Percentiles rank a stretch among this genome's conserved stretches.
phyloP scores from a whole-genome alignment of 2,888 invertebrate genomes.

The Zhuqinia jingwanae region DNA sequence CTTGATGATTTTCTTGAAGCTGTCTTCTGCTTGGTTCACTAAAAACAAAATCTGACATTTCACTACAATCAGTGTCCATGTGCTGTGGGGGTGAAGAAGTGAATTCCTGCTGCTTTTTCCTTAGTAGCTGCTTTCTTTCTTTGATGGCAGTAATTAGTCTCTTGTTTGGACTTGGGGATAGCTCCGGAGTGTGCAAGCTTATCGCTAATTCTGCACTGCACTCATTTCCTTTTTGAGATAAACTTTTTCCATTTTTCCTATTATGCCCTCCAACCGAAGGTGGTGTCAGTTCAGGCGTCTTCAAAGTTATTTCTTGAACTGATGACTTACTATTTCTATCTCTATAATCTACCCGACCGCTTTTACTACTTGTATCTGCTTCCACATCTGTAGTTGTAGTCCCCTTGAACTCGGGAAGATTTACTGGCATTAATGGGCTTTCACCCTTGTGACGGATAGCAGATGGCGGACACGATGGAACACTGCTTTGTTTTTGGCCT shows the following conservation, averaged over 20 bases:
- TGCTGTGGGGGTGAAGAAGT: slow-evolving; percentile 31
- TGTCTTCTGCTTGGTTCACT: slow-evolving; percentile 41
- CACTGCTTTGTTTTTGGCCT: not conserved
- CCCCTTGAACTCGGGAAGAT: slow-evolving; percentile 24
- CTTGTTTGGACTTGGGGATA: slow-evolving; percentile 42
- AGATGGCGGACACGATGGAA: not conserved
- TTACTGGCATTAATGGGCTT: not conserved
- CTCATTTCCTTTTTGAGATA: not conserved
- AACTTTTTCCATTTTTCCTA: not conserved
- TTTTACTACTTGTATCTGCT: slow-evolving; percentile 46
- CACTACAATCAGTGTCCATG: slow-evolving; percentile 73
- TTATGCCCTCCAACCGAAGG: slow-evolving; percentile 3
- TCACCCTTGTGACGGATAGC: slow-evolving; percentile 3
- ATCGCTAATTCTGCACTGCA: not conserved
- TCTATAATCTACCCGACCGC: not conserved
- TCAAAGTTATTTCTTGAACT: slow-evolving; percentile 3
- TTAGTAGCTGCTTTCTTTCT: not conserved
- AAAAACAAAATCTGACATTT: slow-evolving; percentile 73
- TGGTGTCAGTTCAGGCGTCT: slow-evolving; percentile 68
- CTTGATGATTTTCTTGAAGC: not conserved
- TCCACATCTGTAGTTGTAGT: slow-evolving; percentile 43
- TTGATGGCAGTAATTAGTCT: slow-evolving; percentile 16
- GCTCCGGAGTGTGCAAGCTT: slow-evolving; percentile 66
- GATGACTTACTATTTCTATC: not conserved
- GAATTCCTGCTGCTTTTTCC: slow-evolving; percentile 26